Evolutionary conservation across 1,140 invertebrate species (phyloP).

Genomic region (Drosophila simulans): DNA sequence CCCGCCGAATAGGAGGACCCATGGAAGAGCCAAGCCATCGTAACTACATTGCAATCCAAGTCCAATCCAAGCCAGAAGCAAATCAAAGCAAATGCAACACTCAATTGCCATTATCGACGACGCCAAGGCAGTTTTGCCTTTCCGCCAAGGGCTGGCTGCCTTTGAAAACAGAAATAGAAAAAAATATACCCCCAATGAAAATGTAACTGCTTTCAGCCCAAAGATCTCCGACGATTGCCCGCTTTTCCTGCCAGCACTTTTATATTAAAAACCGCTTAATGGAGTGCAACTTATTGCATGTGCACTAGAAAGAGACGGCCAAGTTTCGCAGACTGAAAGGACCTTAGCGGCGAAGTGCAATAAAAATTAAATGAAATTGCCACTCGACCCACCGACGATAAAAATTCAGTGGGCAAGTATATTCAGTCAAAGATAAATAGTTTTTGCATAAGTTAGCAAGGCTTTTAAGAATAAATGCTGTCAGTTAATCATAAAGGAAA

Average conservation of each 20-base stretch:
- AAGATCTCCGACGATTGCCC: slow-evolving; percentile 1
- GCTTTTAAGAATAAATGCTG: neutral
- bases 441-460: neutral
- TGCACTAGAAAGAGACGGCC: slow-evolving; percentile 29
- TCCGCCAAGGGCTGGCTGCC: slow-evolving; percentile 38
- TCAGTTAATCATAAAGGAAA: neutral
- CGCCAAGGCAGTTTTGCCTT: slow-evolving; percentile 16
- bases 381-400: slow-evolving; percentile 4
- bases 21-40: neutral
- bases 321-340: slow-evolving; percentile 30
- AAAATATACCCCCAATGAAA: slow-evolving; percentile 31
- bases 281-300: slow-evolving; percentile 73
- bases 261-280: slow-evolving; percentile 72
- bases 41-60: slow-evolving; percentile 3
- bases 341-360: slow-evolving; percentile 51
- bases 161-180: slow-evolving; percentile 28
- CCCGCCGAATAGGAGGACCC: neutral
- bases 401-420: slow-evolving; percentile 1
- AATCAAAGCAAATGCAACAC: slow-evolving; percentile 79
- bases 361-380: slow-evolving; percentile 45
- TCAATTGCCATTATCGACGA: slow-evolving; percentile 75
- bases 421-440: neutral
- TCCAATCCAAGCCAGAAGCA: slow-evolving; percentile 45
- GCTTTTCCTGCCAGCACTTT: slow-evolving; percentile 18
- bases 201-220: slow-evolving; percentile 21